Conservation (phyloP, 2,113 vertebrate genomes). For the Maccullochella peelii region DNA sequence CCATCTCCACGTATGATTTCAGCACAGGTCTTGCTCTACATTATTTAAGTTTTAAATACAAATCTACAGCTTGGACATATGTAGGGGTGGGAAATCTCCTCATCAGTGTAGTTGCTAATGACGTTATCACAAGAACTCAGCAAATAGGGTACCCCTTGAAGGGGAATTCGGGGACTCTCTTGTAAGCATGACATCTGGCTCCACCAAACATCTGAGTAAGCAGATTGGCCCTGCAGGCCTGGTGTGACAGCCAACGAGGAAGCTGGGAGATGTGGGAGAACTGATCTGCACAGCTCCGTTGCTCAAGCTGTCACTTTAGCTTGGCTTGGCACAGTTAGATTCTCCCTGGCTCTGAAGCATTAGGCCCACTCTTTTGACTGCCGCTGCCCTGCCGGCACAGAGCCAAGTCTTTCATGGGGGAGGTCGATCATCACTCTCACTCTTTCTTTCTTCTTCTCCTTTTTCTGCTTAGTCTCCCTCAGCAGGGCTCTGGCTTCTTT, state of each 20-base stretch:
- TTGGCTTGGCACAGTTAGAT: conserved; percentile 71
- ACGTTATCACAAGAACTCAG: conserved; percentile 63
- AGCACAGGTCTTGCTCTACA: background rate
- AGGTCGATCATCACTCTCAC: conserved; percentile 66
- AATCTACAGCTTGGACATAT: conserved; percentile 36
- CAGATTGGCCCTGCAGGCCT: conserved; percentile 80
- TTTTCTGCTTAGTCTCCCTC: conserved; percentile 50
- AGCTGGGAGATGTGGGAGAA: conserved; percentile 73
- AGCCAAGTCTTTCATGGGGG: conserved; percentile 71
- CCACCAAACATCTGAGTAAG: conserved; percentile 80
- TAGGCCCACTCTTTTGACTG: conserved; percentile 68
- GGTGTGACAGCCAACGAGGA: conserved; percentile 74
- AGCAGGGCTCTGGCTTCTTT: conserved; percentile 56
- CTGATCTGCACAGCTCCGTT: conserved; percentile 68
- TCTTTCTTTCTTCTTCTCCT: conserved; percentile 60
- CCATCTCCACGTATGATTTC: conserved; percentile 24
- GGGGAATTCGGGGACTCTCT: conserved; percentile 62
- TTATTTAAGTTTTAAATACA: conserved; percentile 49
- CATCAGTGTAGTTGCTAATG: conserved; percentile 56
- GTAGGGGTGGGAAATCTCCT: conserved; percentile 41
- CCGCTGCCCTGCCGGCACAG: conserved; percentile 67
- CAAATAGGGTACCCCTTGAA: conserved; percentile 65
- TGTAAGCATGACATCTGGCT: conserved; percentile 77
- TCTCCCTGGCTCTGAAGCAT: conserved; percentile 70
- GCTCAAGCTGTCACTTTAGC: conserved; percentile 80